A percentile compares a stretch with the other conserved stretches of the same genome.
Evolutionary conservation across 2,888 invertebrate species (phyloP).

Genomic region (Amiota minor): DNA sequence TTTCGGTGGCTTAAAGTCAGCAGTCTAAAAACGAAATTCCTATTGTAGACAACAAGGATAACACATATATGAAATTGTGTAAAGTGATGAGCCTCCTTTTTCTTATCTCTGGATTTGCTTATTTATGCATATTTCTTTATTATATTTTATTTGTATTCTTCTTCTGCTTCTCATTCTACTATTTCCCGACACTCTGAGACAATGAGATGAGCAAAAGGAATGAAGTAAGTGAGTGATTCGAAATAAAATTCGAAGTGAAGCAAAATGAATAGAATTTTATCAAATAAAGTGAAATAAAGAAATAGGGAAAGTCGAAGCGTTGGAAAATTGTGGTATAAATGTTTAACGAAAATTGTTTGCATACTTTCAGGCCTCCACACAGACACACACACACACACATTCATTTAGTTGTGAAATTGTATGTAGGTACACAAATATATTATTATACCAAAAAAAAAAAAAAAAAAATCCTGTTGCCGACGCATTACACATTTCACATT

Average conservation of each 20-base stretch:
- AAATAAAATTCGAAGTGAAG: constrained; percentile 5
- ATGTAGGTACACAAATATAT: background rate
- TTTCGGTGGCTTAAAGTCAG: too few relatives aligned
- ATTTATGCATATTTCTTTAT: constrained; percentile 35
- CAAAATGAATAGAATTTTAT: constrained; percentile 35
- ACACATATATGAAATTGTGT: background rate
- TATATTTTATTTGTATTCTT: too few relatives aligned
- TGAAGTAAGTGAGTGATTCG: background rate
- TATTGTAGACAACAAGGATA: background rate
- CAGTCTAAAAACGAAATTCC: background rate
- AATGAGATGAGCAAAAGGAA: background rate
- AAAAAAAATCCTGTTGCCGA: too few relatives aligned
- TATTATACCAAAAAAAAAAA: too few relatives aligned
- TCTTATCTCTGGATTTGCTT: constrained; percentile 11
- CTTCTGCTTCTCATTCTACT: constrained; percentile 30
- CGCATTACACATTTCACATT: too few relatives aligned
- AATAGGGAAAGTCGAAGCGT: background rate
- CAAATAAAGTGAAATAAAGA: constrained; percentile 18
- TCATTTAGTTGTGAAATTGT: background rate
- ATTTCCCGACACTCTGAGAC: background rate
- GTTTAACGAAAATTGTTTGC: constrained; percentile 35
- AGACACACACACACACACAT: background rate
- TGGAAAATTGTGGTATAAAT: constrained; percentile 20
- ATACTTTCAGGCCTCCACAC: constrained; percentile 45
- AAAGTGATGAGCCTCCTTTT: background rate